Conservation (phyloP, 2,888 invertebrate species). For the Girardia tigrina region DNA sequence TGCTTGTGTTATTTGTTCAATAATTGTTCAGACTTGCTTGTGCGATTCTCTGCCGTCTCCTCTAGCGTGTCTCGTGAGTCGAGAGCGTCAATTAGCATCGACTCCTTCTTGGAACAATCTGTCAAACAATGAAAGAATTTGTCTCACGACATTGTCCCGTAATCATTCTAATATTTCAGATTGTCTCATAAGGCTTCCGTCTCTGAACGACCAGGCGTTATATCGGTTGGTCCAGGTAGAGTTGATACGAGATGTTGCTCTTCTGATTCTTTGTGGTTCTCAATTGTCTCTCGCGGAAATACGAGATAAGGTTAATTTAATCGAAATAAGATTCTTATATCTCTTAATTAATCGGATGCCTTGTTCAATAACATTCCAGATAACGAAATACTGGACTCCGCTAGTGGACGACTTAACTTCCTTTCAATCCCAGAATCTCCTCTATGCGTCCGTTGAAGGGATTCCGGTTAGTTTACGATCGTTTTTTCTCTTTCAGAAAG, state of each 20-base stretch:
- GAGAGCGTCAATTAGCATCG: neutral
- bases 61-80: neutral
- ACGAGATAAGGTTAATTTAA: neutral
- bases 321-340: too few species aligned
- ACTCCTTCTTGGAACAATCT: neutral
- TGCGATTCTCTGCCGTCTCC: neutral
- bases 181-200: neutral
- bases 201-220: neutral
- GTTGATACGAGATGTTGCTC: neutral
- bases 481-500: neutral
- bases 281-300: neutral
- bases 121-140: neutral
- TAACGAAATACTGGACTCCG: neutral
- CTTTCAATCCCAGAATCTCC: neutral
- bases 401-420: neutral
- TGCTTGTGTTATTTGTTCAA: too few species aligned
- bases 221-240: neutral
- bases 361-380: too few species aligned
- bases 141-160: neutral
- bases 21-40: neutral
- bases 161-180: constrained; percentile 2
- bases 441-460: neutral
- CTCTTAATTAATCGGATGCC: too few species aligned
- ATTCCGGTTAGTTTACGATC: neutral
- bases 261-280: neutral